Conservation (phyloP, 2,113 vertebrate genomes). For the Phalacrocorax carbo region DNA sequence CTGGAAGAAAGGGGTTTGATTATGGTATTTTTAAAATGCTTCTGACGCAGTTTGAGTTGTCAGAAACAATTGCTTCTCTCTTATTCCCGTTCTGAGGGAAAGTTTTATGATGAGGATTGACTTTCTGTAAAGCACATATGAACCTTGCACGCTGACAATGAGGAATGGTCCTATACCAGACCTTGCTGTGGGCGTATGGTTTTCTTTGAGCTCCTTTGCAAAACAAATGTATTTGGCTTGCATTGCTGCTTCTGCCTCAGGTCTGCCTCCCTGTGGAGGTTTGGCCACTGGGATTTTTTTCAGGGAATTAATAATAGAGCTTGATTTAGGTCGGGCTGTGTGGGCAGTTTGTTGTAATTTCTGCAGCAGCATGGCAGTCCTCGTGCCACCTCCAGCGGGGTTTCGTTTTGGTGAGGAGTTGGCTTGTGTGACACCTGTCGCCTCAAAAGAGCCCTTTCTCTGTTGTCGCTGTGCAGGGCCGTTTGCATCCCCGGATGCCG, state of each 20-base stretch:
- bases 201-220: neutral
- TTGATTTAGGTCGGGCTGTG: neutral
- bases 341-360: neutral
- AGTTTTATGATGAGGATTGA: neutral
- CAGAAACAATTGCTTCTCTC: neutral
- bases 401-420: neutral
- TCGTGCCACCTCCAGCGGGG: neutral
- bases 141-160: fast-evolving
- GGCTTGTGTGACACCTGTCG: neutral
- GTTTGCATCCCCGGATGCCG: neutral
- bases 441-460: neutral
- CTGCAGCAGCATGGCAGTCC: neutral
- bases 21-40: neutral
- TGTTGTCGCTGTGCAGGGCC: fast-evolving
- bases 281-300: neutral
- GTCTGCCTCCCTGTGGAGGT: neutral
- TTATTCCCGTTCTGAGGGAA: neutral
- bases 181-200: neutral
- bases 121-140: neutral
- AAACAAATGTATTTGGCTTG: neutral
- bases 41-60: neutral
- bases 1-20: neutral
- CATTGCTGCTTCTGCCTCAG: neutral
- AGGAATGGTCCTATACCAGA: fast-evolving
- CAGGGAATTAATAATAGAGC: neutral